Evolutionary conservation across 2,113 vertebrate genomes (phyloP), one percentile per base, ranked within the genome.

Genomic region (Vanacampus margaritifer): DNA sequence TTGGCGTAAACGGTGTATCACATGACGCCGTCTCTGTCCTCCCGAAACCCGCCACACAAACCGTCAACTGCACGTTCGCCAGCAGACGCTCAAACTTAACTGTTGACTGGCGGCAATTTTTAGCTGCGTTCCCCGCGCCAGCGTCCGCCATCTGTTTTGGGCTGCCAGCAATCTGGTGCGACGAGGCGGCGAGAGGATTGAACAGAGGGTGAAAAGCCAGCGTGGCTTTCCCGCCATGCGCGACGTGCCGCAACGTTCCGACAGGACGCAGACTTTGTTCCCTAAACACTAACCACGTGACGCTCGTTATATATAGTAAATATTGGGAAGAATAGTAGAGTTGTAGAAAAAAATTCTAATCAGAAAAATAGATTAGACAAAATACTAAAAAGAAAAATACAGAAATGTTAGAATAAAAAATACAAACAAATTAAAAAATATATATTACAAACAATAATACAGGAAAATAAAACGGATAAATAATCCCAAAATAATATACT

Each of bases 91-190:
- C 75, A 69, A 79, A 87, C 82, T 83, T 90, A 36, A 88, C 82
- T 78, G 53, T 73, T 62, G 63, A 77, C 73, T 79, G 67, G 32
- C 68, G 81, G 86, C 79, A 68, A 80, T 88, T 90, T 91, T 87
- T 90, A 90, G 86, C 79, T 83, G 26, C 56, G 64, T 81, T 90
- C 87, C 88, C 87, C 84, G n/a, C 28, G 84, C 81, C 76, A 76
- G 90, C 82, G 74, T 75, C 69, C 46, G 88, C 91, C 91, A 93
- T 93, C 91, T 93, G 91, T 88, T 92, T 90, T 79, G 78, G 89
- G 84, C 89, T 85, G 81, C 87, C 86, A 74, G 87, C 90, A 91
- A 90, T 89, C 90, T 92, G 90, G 80, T 90, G 79, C 17, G 67
- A 81, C 65, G 65, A 66, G 73, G 84, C 84, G 89, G 79, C 80